A percentile compares a stretch with the other conserved stretches of the same genome.
Conservation (phyloP, 2,888 invertebrate species). For the Cephus rjabovi region DNA sequence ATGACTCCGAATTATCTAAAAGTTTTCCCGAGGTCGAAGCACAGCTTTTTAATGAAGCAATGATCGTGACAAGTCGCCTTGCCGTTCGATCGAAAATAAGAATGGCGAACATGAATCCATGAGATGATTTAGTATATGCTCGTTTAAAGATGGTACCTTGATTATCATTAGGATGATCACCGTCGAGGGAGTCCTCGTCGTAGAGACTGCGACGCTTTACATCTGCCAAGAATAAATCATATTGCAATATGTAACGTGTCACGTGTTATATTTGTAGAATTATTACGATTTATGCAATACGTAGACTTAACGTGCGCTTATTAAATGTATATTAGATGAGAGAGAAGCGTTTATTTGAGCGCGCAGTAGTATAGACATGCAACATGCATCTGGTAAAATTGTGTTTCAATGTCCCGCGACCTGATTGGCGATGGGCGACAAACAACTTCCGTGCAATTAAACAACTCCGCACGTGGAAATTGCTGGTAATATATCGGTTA, state of each 20-base stretch:
- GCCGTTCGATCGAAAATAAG: neutral
- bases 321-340: neutral
- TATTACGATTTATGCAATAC: neutral
- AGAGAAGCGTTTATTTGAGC: no score
- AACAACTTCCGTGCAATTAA: neutral
- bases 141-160: slow-evolving; percentile 51
- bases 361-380: neutral
- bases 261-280: neutral
- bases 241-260: slow-evolving; percentile 42
- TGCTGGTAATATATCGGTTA: neutral
- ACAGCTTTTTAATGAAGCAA: neutral
- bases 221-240: slow-evolving; percentile 62
- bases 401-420: neutral
- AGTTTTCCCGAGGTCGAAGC: neutral
- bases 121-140: neutral
- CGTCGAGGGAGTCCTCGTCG: slow-evolving; percentile 64
- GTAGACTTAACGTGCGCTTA: neutral
- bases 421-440: neutral
- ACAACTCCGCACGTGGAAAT: neutral
- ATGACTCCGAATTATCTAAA: neutral
- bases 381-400: neutral
- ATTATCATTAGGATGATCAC: slow-evolving; percentile 60
- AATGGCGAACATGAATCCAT: neutral
- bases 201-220: slow-evolving; percentile 62
- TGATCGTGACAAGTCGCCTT: neutral